A percentile compares a stretch with the other conserved stretches of the same genome.
Conservation (phyloP, 2,113 vertebrate genomes). For the Poeciliopsis retropinna region DNA sequence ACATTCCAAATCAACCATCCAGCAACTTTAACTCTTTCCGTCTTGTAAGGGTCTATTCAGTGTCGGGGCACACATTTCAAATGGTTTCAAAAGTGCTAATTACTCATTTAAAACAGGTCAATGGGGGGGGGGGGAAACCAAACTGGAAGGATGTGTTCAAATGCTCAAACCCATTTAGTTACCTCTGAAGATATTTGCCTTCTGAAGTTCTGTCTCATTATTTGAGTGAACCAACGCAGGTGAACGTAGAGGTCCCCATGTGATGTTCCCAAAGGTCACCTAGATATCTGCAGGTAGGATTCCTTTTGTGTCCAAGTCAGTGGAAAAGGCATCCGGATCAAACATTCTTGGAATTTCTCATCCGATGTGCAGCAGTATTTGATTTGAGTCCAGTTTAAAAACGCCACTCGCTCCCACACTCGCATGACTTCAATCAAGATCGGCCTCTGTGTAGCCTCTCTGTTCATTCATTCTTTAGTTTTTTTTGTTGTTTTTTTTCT, state of each 20-base stretch:
- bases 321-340: conserved; percentile 25
- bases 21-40: conserved; percentile 13
- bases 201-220: conserved; percentile 79
- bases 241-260: conserved; percentile 83
- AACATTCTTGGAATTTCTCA: conserved; percentile 27
- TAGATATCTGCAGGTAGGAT: conserved; percentile 17
- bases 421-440: conserved; percentile 50
- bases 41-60: no score
- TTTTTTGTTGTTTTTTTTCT: conserved; percentile 3
- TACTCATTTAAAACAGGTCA: background rate
- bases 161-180: conserved; percentile 88
- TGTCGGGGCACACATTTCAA: background rate
- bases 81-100: background rate
- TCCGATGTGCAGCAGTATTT: conserved; percentile 24
- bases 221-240: conserved; percentile 84
- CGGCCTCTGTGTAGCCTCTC: conserved; percentile 64
- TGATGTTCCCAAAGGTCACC: background rate
- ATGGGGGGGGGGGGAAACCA: no score
- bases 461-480: conserved; percentile 21
- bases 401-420: conserved; percentile 32
- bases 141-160: conserved; percentile 79
- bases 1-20: conserved; percentile 78
- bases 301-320: conserved; percentile 25
- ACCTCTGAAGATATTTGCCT: conserved; percentile 90
- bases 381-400: conserved; percentile 32